A percentile compares a stretch with the other conserved stretches of the same genome.
phyloP scores from a whole-genome alignment of 2,797 vertebrate species.

The Cynopterus sphinx region DNA sequence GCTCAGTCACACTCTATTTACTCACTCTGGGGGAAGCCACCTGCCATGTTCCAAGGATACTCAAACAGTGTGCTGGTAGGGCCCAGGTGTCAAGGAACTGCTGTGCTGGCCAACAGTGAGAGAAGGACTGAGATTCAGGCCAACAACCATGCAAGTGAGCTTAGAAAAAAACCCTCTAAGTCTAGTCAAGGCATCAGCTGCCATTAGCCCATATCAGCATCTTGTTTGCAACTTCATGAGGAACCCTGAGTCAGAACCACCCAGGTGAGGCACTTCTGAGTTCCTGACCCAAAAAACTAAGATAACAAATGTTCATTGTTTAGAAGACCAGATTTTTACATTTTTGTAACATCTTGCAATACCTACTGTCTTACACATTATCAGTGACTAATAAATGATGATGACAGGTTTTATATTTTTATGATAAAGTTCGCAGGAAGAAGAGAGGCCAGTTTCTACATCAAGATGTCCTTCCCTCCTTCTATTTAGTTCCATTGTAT shows the following conservation, averaged over 20 bases:
- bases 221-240: not conserved
- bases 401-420: slow-evolving; percentile 46
- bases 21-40: not conserved
- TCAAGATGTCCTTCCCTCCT: slow-evolving; percentile 40
- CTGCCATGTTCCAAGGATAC: not conserved
- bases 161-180: not conserved
- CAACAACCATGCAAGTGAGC: not conserved
- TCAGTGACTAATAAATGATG: not conserved
- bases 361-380: not conserved
- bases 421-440: slow-evolving; percentile 1
- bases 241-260: not conserved
- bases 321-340: not conserved
- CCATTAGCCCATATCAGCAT: not conserved
- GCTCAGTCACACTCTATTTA: not conserved
- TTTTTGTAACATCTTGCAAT: not conserved
- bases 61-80: not conserved
- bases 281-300: not conserved
- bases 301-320: not conserved
- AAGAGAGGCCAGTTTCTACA: slow-evolving; percentile 20
- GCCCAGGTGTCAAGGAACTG: not conserved
- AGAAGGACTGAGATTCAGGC: not conserved
- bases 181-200: not conserved
- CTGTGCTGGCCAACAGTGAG: not conserved
- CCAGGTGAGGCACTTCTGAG: not conserved
- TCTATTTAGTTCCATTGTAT: not conserved